Conservation (phyloP, 2,797 vertebrate species). For the Falco biarmicus region DNA sequence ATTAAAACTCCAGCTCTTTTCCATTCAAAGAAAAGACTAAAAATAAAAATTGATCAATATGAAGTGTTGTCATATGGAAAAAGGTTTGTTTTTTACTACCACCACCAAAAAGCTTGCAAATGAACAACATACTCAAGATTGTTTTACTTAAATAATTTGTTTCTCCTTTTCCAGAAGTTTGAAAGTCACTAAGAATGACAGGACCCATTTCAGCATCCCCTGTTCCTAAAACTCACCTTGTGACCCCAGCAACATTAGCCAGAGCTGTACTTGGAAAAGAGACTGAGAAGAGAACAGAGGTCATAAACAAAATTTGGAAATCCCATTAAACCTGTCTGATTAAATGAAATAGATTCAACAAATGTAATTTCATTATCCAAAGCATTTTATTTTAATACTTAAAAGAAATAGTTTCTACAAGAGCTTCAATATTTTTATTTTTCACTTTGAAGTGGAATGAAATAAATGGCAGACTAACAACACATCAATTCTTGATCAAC, state of each 20-base stretch:
- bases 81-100: background rate
- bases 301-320: background rate
- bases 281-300: background rate
- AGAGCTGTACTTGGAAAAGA: background rate
- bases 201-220: background rate
- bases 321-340: background rate
- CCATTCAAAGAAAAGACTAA: background rate
- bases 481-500: background rate
- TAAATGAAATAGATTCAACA: background rate
- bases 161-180: background rate
- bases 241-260: background rate
- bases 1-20: background rate
- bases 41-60: background rate
- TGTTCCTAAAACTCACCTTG: background rate
- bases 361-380: background rate
- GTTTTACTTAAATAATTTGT: background rate
- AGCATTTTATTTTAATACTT: background rate
- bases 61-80: background rate
- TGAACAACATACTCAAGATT: background rate
- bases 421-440: background rate
- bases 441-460: background rate
- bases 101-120: background rate
- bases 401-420: background rate
- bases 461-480: background rate
- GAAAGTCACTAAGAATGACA: background rate